Conservation (phyloP, 2,797 vertebrate species). For the Melanotaenia nigrans region DNA sequence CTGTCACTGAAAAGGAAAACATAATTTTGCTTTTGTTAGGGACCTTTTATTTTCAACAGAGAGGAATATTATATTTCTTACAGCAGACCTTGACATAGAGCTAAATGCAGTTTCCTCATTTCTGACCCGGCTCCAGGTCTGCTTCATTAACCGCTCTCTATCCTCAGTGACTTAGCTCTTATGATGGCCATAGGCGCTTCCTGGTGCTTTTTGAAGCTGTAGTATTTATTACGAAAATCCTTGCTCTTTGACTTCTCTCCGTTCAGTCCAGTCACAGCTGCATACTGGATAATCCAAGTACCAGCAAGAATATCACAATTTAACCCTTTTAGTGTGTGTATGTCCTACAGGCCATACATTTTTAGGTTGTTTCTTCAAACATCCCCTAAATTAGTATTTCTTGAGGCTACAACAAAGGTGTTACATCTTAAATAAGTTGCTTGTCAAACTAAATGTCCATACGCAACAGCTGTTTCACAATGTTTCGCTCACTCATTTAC, state of each 20-base stretch:
- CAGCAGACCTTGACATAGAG: slow-evolving; percentile 47
- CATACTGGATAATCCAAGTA: not conserved
- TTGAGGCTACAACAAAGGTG: not conserved
- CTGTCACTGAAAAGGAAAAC: slow-evolving; percentile 52
- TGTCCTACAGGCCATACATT: too few relatives aligned
- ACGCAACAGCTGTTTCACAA: too few relatives aligned
- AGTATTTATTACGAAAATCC: not conserved
- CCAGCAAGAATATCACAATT: not conserved
- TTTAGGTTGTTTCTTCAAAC: not conserved
- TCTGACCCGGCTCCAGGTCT: slow-evolving; percentile 54
- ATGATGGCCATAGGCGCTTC: slow-evolving; percentile 22
- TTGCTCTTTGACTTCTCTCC: not conserved
- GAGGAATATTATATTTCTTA: slow-evolving; percentile 54
- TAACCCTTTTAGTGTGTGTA: not conserved
- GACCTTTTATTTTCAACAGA: slow-evolving; percentile 53
- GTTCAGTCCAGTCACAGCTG: slow-evolving; percentile 11
- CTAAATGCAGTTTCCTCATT: slow-evolving; percentile 60
- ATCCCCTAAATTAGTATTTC: not conserved
- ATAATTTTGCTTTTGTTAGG: slow-evolving; percentile 60
- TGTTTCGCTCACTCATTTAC: too few relatives aligned
- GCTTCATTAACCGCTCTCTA: slow-evolving; percentile 57
- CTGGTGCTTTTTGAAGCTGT: not conserved
- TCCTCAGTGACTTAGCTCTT: slow-evolving; percentile 44
- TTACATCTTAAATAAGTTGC: not conserved
- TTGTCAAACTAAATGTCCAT: too few relatives aligned